Base-by-base conservation (phyloP, 2,888 invertebrate genomes). In the Hypomecis punctinalis region DNA sequence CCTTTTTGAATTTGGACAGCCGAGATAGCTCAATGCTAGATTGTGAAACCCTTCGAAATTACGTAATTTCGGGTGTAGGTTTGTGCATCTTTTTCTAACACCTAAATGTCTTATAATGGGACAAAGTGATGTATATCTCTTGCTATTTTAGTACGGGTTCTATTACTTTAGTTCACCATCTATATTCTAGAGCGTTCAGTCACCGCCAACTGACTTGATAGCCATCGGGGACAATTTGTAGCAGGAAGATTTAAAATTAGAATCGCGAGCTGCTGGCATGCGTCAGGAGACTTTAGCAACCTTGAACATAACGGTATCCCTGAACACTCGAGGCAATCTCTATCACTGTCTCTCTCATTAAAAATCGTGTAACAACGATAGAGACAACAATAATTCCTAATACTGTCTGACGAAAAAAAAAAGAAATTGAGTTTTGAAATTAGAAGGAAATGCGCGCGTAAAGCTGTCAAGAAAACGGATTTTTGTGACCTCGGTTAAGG, bases 171-270 rank as follows among this genome's bases (percentile, higher is more conserved):
- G n/a, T n/a, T n/a, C n/a, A n/a, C n/a, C n/a, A n/a, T n/a, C n/a
- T n/a, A n/a, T 23, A 23, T 33, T 7, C 23, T 42, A 43, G 11
- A 52, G 40, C 45, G 42, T 23, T 40, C 36, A 57, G 65, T 40
- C 59, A 67, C 64, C 61, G 55, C 66, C 48, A 11, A 69, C 68
- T 64, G 45, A 23, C 54, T 35, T 43, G 45, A 49, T 37, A 7
- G 11, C 23, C 55, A 45, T 3, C 49, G 53, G 35, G 79, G 76
- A 76, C 81, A 84, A 82, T 82, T 80, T 80, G 78, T 76, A 46
- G 45, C 63, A 42, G 51, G 55, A 60, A 39, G 40, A 69, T 66
- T 78, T 79, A 80, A 83, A 88, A 86, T 88, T 88, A 87, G 86
- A 85, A 85, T 82, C 78, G 85, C 79, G 78, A 78, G 78, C 61